Base-by-base conservation (phyloP, 2,888 invertebrate genomes). In the Aporophyla lueneburgensis region DNA sequence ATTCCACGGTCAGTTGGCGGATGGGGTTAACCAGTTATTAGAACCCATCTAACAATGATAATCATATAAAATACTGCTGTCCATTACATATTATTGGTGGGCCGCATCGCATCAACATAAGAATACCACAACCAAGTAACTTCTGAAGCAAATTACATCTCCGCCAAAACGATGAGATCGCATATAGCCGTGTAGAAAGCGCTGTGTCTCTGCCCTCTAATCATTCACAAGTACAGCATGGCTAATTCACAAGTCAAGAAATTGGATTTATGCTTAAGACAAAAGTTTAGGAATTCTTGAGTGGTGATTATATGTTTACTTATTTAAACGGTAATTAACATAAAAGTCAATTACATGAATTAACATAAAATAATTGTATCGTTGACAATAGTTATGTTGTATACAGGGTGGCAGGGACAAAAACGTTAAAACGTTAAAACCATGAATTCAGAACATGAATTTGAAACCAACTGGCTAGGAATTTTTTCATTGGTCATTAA, bases 161-260 rank as follows among this genome's bases (percentile, higher is more conserved):
- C 78, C 76, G 71, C 49, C 67, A 74, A 78, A 86, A 84, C 69
- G 75, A 19, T 53, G 56, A 51, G 77, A 71, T 71, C 56, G 75
- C 69, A 74, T 73, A 74, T 86, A 86, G 79, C 76, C 79, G 81
- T 74, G 71, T 59, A 53, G 63, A 69, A 74, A 68, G 70, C 86
- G 49, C 76, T 70, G 56, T 61, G 33, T 33, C 40, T 40, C 5
- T 33, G 14, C 19, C 12, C 24, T 69, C 21, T 24, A 14, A 72
- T 66, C 59, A 74, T 19, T 21, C 1, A 21, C 21, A 76, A 40
- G 21, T 14, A 74, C 51, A 27, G 27, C 6, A 21, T 62, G 61
- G 7, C 33, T 63, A 40, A 75, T n/a, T n/a, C n/a, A n/a, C n/a
- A 53, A 49, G 16, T n/a, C 5, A 46, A 16, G 12, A 16, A 27